Conservation (phyloP, 1,140 invertebrate species). For the Drosophila santomea region DNA sequence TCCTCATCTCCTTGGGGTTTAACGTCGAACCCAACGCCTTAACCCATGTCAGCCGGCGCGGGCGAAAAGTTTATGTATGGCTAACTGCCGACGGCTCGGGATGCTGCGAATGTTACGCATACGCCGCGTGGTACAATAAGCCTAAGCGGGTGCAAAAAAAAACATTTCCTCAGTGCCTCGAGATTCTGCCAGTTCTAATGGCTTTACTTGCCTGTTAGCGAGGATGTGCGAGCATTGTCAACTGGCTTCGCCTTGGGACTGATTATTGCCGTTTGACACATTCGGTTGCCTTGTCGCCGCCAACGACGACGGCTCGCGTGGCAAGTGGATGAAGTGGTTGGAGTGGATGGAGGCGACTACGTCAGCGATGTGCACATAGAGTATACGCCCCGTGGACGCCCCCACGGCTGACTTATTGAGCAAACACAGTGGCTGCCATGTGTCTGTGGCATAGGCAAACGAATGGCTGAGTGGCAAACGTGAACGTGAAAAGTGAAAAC, state of each 20-base stretch:
- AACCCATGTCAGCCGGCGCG: constrained; percentile 50
- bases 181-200: constrained; percentile 4
- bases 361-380: constrained; percentile 21
- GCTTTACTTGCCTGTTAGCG: constrained; percentile 9
- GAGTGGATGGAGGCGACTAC: not conserved
- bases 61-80: constrained; percentile 51
- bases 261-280: constrained; percentile 77
- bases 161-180: not conserved
- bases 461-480: constrained; percentile 51
- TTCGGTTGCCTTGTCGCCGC: constrained; percentile 53
- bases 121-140: constrained; percentile 51
- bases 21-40: constrained; percentile 15
- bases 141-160: not conserved
- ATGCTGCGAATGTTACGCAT: constrained; percentile 66
- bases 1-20: constrained; percentile 40
- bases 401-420: constrained; percentile 28
- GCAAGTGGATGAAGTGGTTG: not conserved
- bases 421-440: constrained; percentile 27
- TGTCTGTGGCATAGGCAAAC: constrained; percentile 27
- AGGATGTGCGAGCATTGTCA: constrained; percentile 46
- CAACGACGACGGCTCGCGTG: constrained; percentile 9
- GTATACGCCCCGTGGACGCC: constrained; percentile 58
- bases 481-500: constrained; percentile 62
- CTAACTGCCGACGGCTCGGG: constrained; percentile 19
- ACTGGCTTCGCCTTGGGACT: constrained; percentile 65